Base-by-base conservation (phyloP, 2,888 invertebrate genomes). In the Dinocampus coccinellae region DNA sequence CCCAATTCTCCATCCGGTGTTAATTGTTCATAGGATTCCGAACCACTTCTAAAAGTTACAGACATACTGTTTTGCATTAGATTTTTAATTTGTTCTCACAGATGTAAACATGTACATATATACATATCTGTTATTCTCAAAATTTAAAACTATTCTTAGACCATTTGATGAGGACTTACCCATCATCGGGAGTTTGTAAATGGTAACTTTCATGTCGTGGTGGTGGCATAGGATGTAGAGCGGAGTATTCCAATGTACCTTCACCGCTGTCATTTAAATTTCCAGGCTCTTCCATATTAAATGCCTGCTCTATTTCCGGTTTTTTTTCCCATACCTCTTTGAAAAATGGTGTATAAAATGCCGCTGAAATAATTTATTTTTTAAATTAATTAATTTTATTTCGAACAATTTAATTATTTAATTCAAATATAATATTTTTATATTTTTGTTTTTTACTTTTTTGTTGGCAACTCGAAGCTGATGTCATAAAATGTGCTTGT, bases 301-400 rank as follows among this genome's bases (percentile, higher is more conserved):
- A 95, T 20, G 97, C 94, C 84, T 95, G 95, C 86, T 98, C 97
- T 68, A 97, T 97, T 89, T 97, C 97, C 33, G 95, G 96, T 82
- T 97, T 97, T 81, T 96, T 95, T 87, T 97, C 97, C 97, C 97
- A 97, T 24, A 96, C 97, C 87, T 97, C 97, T 87, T 97, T 96
- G 89, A 98, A 95, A 90, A 98, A 98, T 60, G 97, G 97, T 60
- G 95, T 96, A 88, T 96, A 98, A 88, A 97, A 96, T 34, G 97
- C 96, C 83, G 96, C 96, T 96, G 88, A 0, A 89, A 88, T 53
- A 10, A 26, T 26, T 6, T 11, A 6, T 42, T 42, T n/a, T 3
- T 3, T 42, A 42, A 3, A 42, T 16, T 22, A 16, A 39, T 52
- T 13, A 52, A 24, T 11, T 26, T 4, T 34, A n/a, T 20, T 10